Evolutionary conservation across 2,113 vertebrate species (phyloP).

Genomic region (Vireo altiloquus): DNA sequence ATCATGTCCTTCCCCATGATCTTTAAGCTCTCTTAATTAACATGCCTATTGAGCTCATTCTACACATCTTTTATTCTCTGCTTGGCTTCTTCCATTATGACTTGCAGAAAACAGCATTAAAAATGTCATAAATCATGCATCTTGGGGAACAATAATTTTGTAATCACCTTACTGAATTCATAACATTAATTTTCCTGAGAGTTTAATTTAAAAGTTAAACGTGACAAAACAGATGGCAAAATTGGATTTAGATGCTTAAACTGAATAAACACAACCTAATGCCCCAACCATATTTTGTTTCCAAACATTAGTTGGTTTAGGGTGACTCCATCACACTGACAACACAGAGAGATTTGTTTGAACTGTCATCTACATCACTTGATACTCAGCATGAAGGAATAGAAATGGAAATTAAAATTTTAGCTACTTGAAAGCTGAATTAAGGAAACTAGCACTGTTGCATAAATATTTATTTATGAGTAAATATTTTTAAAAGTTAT

Average conservation of each 20-base stretch:
- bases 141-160: neutral
- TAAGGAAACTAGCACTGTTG: neutral
- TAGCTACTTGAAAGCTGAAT: neutral
- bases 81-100: neutral
- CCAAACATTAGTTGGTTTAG: neutral
- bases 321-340: neutral
- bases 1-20: neutral
- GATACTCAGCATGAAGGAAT: neutral
- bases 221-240: neutral
- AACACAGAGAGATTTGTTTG: neutral
- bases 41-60: neutral
- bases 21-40: neutral
- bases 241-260: slow-evolving; percentile 1
- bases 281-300: neutral
- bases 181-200: neutral
- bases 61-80: neutral
- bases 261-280: neutral
- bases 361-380: neutral
- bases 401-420: neutral
- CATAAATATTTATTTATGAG: neutral
- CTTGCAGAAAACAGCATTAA: neutral
- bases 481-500: neutral
- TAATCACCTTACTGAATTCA: neutral
- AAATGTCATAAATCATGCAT: neutral
- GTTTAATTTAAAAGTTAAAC: slow-evolving; percentile 20